Conservation (phyloP, 2,113 vertebrate genomes). For the Parus major region DNA sequence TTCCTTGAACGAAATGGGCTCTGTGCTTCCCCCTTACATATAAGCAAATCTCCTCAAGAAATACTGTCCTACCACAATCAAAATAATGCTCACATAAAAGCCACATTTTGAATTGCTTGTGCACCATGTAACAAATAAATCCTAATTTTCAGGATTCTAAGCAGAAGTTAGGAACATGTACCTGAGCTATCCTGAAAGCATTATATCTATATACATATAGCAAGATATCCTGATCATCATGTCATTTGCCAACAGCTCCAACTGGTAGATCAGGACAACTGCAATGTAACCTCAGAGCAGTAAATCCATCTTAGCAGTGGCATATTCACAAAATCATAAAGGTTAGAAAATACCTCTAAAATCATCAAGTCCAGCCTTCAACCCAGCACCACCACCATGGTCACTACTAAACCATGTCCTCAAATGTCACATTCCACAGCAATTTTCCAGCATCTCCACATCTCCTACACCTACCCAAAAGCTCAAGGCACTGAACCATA, state of each 20-base stretch:
- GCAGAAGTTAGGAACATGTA: not conserved
- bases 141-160: not conserved
- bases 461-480: not conserved
- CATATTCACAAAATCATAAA: not conserved
- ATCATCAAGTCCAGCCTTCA: not conserved
- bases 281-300: fast-evolving
- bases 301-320: not conserved
- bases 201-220: no score
- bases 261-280: not conserved
- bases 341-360: not conserved
- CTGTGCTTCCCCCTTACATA: not conserved
- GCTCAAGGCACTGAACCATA: not conserved
- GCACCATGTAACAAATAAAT: not conserved
- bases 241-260: not conserved
- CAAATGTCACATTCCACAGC: not conserved
- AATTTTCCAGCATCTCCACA: not conserved
- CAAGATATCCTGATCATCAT: not conserved
- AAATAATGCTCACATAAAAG: not conserved
- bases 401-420: not conserved
- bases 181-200: not conserved
- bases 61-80: fast-evolving
- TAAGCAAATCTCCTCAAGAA: not conserved
- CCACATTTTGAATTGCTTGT: not conserved
- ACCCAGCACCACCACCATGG: not conserved
- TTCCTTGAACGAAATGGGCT: not conserved